Evolutionary conservation across 2,797 vertebrate genomes (phyloP).

Genomic region (Cyclopterus lumpus): DNA sequence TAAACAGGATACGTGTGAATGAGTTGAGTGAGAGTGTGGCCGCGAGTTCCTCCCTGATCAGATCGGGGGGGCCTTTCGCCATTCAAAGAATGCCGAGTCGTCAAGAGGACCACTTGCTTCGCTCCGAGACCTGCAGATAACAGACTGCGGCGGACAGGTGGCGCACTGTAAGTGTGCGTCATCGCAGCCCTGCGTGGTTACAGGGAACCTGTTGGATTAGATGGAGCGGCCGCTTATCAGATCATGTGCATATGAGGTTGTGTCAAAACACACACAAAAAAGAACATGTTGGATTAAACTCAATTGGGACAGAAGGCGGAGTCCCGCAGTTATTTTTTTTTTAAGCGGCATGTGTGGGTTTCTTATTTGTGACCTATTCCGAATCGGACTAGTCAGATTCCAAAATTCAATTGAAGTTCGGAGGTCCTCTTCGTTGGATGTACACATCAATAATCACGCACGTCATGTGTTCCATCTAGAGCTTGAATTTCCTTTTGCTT

Average conservation of each 20-base stretch:
- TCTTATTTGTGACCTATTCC: background rate
- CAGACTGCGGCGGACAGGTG: background rate
- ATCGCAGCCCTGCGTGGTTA: conserved; percentile 5
- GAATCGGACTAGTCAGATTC: background rate
- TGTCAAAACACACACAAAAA: background rate
- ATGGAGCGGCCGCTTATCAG: conserved; percentile 42
- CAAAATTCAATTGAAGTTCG: background rate
- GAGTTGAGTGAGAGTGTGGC: conserved; percentile 5
- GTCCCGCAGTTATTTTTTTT: background rate
- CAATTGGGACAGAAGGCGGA: background rate
- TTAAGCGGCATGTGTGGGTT: conserved; percentile 14
- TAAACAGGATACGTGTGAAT: conserved; percentile 20
- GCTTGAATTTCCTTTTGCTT: background rate
- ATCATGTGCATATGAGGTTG: conserved; percentile 18
- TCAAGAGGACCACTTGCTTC: conserved; percentile 33
- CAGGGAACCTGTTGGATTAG: conserved; percentile 43
- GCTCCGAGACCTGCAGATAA: conserved; percentile 49
- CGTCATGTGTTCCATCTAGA: background rate
- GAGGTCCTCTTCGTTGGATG: background rate
- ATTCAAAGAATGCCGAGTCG: conserved; percentile 68
- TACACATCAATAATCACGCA: background rate
- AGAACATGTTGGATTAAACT: background rate
- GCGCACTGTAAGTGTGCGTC: background rate
- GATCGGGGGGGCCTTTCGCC: conserved; percentile 19
- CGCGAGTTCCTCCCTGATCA: conserved; percentile 53